These are phyloP conservation scores for Cyprinus carpio DNA, from an alignment of 2,113 vertebrate genomes.

Conservation along the genomic window DNA sequence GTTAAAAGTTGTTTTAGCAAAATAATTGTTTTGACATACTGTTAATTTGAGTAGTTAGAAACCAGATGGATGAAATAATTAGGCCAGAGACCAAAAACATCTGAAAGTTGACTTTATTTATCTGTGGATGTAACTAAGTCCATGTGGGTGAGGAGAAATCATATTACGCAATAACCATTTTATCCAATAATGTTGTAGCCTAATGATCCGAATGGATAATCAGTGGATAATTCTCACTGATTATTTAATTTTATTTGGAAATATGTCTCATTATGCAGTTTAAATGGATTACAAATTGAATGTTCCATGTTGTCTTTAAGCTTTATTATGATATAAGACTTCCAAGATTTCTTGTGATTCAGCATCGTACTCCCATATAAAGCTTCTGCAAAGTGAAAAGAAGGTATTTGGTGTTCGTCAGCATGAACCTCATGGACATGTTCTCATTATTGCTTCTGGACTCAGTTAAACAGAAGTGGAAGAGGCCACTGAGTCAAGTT, in stretches of 20 bases:
- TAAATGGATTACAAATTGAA: neutral
- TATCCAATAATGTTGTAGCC: neutral
- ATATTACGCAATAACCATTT: neutral
- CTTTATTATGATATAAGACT: neutral
- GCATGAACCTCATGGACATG: slow-evolving; percentile 24
- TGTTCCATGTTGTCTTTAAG: neutral
- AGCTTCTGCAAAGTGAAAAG: neutral
- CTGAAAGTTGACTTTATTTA: neutral
- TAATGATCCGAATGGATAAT: neutral
- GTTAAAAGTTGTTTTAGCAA: neutral
- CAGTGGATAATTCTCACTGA: neutral
- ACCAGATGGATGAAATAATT: neutral
- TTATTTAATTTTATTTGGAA: neutral
- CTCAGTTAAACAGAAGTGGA: slow-evolving; percentile 45
- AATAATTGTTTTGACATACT: neutral
- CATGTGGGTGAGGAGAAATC: neutral
- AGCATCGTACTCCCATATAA: neutral
- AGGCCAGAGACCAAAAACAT: neutral
- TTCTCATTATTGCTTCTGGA: slow-evolving; percentile 31
- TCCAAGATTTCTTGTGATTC: neutral
- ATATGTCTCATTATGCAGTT: neutral
- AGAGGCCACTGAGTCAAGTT: slow-evolving; percentile 34
- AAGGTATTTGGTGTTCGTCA: neutral
- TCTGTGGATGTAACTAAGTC: neutral
- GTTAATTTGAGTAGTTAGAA: neutral